A percentile compares a stretch with the other conserved stretches of the same genome.
Evolutionary conservation across 1,140 invertebrate species (phyloP).

Genomic region (Eciton burchellii): DNA sequence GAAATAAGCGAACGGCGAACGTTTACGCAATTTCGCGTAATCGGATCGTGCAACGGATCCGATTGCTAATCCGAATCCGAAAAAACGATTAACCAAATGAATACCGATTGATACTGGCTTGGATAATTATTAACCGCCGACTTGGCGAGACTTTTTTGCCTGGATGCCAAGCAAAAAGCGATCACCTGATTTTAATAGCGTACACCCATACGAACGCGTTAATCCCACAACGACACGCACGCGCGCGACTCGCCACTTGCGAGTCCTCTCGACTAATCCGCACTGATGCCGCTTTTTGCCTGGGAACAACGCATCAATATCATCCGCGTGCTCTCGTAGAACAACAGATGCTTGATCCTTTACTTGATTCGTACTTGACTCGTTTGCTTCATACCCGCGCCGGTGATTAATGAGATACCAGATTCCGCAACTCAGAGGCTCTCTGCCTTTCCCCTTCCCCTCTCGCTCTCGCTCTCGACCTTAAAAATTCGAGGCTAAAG

Average conservation of each 20-base stretch:
- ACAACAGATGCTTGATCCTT: constrained; percentile 36
- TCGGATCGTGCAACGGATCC: neutral
- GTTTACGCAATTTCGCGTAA: neutral
- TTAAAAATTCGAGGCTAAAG: neutral
- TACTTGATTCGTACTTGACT: constrained; percentile 35
- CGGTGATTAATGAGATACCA: constrained; percentile 29
- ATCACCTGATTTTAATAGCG: constrained; percentile 30
- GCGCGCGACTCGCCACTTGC: constrained; percentile 3
- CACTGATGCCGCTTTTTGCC: constrained; percentile 42
- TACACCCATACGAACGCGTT: constrained; percentile 4
- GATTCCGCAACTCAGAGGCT: neutral
- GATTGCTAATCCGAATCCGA: neutral
- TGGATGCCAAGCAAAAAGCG: neutral
- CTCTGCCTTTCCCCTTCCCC: too few species aligned
- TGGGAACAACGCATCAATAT: constrained; percentile 42
- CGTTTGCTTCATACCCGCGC: neutral
- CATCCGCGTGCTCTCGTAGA: neutral
- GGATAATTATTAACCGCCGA: neutral
- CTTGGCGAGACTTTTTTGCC: constrained; percentile 21
- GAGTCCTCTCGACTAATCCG: constrained; percentile 32
- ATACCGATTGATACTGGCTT: neutral
- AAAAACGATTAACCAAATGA: neutral
- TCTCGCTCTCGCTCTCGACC: neutral
- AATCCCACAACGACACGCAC: constrained; percentile 7
- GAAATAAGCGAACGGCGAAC: neutral